Conservation (phyloP, 2,888 invertebrate species). For the Dasysyrphus albostriatus region DNA sequence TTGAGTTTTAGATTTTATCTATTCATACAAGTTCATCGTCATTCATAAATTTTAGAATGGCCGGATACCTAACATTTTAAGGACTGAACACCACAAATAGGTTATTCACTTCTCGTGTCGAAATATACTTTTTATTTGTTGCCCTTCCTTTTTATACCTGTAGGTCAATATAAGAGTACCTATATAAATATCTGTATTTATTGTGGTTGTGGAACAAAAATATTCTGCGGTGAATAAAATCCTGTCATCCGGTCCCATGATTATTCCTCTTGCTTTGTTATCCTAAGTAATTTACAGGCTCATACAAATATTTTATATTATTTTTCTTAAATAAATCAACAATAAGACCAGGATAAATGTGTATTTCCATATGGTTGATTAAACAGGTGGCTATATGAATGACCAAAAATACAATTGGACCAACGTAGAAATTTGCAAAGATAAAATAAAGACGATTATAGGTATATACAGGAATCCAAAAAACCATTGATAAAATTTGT, state of each 20-base stretch:
- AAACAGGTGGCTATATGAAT: conserved; percentile 1
- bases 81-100: not conserved
- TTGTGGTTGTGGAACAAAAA: conserved; percentile 6
- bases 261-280: conserved; percentile 22
- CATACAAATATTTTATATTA: not conserved
- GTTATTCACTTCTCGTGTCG: conserved; percentile 34
- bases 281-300: conserved; percentile 22
- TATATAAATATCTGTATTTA: not conserved
- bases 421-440: not conserved
- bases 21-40: conserved; percentile 43
- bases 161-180: not conserved
- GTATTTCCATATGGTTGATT: not conserved
- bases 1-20: conserved; percentile 48
- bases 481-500: not conserved
- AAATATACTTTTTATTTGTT: not conserved
- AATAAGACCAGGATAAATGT: not conserved
- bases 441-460: not conserved
- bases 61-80: conserved; percentile 20
- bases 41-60: conserved; percentile 49
- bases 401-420: not conserved
- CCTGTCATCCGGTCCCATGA: conserved; percentile 50
- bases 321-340: conserved; percentile 38
- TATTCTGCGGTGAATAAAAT: conserved; percentile 39
- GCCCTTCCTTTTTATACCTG: not conserved
- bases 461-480: not conserved